These are phyloP conservation scores for Bombus sibiricus DNA, from an alignment of 1,140 invertebrate species.

Conservation along the genomic window DNA sequence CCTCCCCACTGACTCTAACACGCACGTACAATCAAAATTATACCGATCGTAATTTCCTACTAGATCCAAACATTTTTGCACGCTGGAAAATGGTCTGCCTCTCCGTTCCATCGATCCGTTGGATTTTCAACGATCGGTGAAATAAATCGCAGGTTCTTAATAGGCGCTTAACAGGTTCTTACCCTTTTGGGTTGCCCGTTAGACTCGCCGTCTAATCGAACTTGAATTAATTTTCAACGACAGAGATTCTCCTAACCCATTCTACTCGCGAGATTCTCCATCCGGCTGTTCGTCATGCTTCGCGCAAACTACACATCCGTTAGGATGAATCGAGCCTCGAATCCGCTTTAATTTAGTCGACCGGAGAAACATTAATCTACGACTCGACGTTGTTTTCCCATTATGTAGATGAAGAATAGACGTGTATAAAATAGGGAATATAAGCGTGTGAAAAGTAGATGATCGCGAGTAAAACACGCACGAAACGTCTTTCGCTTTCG, in stretches of 20 bases:
- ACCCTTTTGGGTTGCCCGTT: no score
- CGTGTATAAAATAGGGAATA: not conserved
- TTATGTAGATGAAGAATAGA: not conserved
- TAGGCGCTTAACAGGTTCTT: not conserved
- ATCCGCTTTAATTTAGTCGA: not conserved
- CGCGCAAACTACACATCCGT: not conserved
- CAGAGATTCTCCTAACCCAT: not conserved
- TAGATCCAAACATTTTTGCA: not conserved
- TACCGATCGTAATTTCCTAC: not conserved
- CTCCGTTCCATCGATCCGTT: not conserved
- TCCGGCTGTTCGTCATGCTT: not conserved
- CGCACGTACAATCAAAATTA: not conserved
- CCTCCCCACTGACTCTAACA: not conserved
- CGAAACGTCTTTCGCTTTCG: not conserved
- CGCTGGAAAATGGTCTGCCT: no score
- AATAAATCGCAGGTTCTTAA: not conserved
- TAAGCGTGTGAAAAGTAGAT: accelerated
- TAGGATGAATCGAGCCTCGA: not conserved
- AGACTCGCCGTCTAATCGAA: not conserved
- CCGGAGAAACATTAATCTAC: not conserved
- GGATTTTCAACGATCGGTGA: not conserved
- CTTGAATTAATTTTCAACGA: not conserved
- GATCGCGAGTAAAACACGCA: not conserved
- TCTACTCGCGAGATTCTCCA: not conserved
- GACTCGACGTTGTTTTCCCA: not conserved